Conservation (phyloP, 2,113 vertebrate species). For the Dendrocopos noguchii region DNA sequence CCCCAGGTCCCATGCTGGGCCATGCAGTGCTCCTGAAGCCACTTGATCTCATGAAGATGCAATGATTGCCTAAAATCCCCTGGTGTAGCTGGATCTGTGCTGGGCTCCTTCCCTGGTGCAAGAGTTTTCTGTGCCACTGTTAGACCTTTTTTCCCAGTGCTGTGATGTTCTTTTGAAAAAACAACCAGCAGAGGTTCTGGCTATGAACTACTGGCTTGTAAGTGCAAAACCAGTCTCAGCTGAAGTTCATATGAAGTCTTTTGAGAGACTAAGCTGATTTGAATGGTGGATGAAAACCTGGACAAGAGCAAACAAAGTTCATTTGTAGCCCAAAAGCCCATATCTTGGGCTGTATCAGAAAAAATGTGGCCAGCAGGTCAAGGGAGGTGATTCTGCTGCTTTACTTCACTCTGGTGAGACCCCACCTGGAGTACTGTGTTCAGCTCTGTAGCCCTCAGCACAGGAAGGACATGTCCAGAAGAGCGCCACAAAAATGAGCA, state of each 20-base stretch:
- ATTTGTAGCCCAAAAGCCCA: too few relatives aligned
- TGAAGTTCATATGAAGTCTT: not conserved
- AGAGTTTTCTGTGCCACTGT: not conserved
- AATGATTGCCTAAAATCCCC: not conserved
- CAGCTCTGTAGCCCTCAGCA: too few relatives aligned
- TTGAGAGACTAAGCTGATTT: not conserved
- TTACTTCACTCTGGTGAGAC: too few relatives aligned
- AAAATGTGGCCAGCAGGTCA: too few relatives aligned
- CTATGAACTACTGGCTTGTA: not conserved
- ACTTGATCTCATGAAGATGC: not conserved
- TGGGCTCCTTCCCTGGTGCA: not conserved
- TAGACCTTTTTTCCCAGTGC: not conserved
- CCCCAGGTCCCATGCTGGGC: not conserved
- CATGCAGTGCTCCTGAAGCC: not conserved
- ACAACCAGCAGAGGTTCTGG: not conserved
- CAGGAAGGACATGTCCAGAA: too few relatives aligned
- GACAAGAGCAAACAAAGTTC: too few relatives aligned
- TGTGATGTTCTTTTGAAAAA: not conserved
- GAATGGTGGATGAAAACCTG: not conserved
- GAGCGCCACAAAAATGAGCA: too few relatives aligned
- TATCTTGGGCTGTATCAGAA: too few relatives aligned
- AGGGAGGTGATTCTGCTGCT: too few relatives aligned
- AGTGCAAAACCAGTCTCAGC: not conserved
- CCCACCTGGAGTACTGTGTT: too few relatives aligned
- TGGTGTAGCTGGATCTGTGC: not conserved